Conservation (phyloP, 2,888 invertebrate species). For the Melipona bicolor region DNA sequence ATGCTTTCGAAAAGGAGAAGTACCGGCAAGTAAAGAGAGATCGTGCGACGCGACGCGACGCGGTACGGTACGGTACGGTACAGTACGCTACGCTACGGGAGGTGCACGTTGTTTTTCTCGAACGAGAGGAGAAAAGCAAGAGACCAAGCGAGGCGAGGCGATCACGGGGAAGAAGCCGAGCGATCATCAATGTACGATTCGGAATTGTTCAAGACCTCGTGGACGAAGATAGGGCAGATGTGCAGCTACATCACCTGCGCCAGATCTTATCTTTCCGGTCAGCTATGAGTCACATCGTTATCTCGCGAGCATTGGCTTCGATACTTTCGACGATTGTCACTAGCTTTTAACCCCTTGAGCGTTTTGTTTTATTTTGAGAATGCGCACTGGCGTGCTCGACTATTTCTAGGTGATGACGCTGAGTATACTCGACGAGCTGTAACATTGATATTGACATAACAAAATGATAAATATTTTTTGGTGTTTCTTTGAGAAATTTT, state of each 20-base stretch:
- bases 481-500: too few relatives aligned
- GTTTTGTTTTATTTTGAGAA: too few relatives aligned
- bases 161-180: slow-evolving; percentile 27
- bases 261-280: slow-evolving; percentile 81
- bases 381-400: not conserved
- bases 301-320: not conserved
- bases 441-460: too few relatives aligned
- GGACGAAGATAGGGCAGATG: slow-evolving; percentile 81
- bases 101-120: not conserved
- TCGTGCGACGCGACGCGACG: not conserved
- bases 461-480: too few relatives aligned
- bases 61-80: slow-evolving; percentile 7
- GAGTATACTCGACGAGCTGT: too few relatives aligned
- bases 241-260: slow-evolving; percentile 81
- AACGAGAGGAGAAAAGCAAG: not conserved
- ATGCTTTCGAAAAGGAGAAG: not conserved
- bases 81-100: not conserved
- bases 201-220: slow-evolving; percentile 78
- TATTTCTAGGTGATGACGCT: too few relatives aligned
- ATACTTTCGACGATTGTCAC: not conserved
- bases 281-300: slow-evolving; percentile 24
- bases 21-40: not conserved
- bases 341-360: too few relatives aligned
- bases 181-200: slow-evolving; percentile 76
- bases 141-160: slow-evolving; percentile 10